phyloP scores from a whole-genome alignment of 2,113 vertebrate species.

The Bambusicola thoracicus region DNA sequence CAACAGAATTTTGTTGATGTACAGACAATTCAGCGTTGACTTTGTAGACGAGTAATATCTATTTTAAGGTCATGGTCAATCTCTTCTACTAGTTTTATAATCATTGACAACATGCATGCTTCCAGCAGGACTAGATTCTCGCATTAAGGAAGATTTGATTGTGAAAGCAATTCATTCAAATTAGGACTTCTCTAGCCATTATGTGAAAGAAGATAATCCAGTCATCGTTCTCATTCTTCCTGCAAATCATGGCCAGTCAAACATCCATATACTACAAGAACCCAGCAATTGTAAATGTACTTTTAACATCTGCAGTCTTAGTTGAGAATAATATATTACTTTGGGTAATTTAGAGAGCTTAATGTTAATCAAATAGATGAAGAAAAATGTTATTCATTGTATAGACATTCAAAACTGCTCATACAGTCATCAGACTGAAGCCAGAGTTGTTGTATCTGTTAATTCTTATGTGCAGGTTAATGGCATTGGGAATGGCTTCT shows the following conservation, averaged over 20 bases:
- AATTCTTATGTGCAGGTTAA: background rate
- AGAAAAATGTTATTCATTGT: background rate
- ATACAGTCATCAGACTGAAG: slow-evolving; percentile 12
- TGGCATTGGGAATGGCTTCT: background rate
- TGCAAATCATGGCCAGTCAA: background rate
- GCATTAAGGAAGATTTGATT: background rate
- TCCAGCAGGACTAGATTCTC: background rate
- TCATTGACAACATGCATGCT: background rate
- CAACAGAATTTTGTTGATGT: background rate
- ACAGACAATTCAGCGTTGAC: background rate
- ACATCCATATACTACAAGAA: background rate
- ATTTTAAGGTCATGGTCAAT: background rate
- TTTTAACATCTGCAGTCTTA: background rate
- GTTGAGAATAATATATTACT: background rate
- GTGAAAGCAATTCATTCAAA: background rate
- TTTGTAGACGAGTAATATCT: background rate
- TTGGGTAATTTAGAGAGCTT: background rate
- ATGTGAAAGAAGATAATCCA: background rate
- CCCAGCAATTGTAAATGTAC: background rate
- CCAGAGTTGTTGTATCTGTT: background rate
- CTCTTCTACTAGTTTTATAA: background rate
- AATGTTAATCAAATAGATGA: slow-evolving; percentile 12
- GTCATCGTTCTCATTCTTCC: background rate
- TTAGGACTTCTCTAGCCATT: background rate
- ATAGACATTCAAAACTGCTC: slow-evolving; percentile 13